Evolutionary conservation across 2,797 vertebrate species (phyloP), one percentile per base, ranked within the genome.

Genomic region (Megalops cyprinoides): DNA sequence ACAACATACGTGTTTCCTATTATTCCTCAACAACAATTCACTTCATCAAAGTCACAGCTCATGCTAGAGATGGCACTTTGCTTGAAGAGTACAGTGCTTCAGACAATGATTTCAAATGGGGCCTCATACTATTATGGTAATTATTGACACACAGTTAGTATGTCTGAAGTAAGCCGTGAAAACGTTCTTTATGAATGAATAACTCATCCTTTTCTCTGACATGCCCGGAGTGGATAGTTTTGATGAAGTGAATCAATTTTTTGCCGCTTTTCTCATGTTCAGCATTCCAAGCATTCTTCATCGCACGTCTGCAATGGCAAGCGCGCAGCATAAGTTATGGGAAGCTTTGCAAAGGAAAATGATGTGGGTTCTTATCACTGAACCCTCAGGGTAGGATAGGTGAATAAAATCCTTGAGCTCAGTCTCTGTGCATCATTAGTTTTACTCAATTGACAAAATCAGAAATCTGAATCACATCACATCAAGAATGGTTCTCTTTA

Each of bases 21-120:
- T 77, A 10, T 78, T 78, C 42, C 58, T 53, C 15, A 74, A 62
- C 56, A 71, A 79, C 67, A 74, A 53, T 65, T 73, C 44, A 46
- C 31, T 25, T 55, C 67, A 79, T 76, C 56, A 44, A 58, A 79
- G 67, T 75, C 4, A 28, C 28, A 51, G 12, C 77, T 74, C 44
- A 46, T 31, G 10, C 48, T 5, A 49, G 78, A 53, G 25, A n/a
- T 53, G 81, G 2, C 31, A 62, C 46, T 79, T 62, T 58, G 55
- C 71, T 73, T 78, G 76, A 48, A 73, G 37, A 34, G 6, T 78
- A 42, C 46, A 42, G 28, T 4, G 69, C 39, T 42, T 39, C 23
- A 75, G 71, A 62, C 12, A 73, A 28, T 55, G 51, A 74, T 80
- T 78, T 73, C 23, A 67, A 73, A 80, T n/a, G 28, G 49, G 10